These are phyloP conservation scores for Nephrocerus scutellatus DNA, from an alignment of 2,888 invertebrate species.

Conservation along the genomic window DNA sequence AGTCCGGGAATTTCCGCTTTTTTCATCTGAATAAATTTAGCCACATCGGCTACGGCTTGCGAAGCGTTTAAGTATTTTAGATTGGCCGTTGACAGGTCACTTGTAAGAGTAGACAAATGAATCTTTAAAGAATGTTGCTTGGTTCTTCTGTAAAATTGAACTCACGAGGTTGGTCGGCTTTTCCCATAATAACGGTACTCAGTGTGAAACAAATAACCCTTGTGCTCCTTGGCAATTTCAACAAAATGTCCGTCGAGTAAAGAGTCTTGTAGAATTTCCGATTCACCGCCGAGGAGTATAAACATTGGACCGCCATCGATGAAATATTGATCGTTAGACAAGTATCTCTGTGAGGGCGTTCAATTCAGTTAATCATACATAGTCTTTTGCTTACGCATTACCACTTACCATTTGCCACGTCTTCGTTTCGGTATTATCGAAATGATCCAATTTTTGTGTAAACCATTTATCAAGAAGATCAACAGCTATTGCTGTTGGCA, in stretches of 20 bases:
- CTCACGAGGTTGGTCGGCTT: constrained; percentile 64
- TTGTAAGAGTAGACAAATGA: constrained; percentile 35
- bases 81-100: constrained; percentile 53
- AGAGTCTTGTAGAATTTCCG: constrained; percentile 56
- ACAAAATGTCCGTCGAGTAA: constrained; percentile 56
- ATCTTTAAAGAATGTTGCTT: neutral
- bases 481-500: no score
- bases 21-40: constrained; percentile 54
- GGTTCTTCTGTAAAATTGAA: constrained; percentile 3
- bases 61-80: constrained; percentile 57
- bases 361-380: neutral
- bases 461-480: no score
- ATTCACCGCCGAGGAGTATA: constrained; percentile 65
- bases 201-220: constrained; percentile 63
- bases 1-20: constrained; percentile 41
- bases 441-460: constrained; percentile 53
- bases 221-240: constrained; percentile 53
- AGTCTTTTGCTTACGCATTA: neutral
- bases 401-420: constrained; percentile 48
- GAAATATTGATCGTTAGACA: constrained; percentile 49
- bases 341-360: constrained; percentile 49
- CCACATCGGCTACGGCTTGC: constrained; percentile 61
- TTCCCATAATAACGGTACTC: constrained; percentile 79
- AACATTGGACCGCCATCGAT: constrained; percentile 54
- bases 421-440: constrained; percentile 49